phyloP scores from a whole-genome alignment of 2,888 invertebrate genomes.

The Endotricha flammealis region DNA sequence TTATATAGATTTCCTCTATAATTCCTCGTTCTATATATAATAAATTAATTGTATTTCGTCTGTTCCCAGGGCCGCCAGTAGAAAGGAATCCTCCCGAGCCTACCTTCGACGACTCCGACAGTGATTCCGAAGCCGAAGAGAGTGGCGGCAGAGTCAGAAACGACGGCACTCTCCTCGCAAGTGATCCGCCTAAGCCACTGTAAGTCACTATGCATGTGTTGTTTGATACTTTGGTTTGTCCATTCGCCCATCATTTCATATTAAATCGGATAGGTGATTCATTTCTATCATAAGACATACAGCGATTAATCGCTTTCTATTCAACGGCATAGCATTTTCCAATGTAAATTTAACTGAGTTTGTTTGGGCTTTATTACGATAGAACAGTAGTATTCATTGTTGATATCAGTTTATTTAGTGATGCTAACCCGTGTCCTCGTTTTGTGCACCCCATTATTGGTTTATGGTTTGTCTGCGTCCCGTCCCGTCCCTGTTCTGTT shows the following conservation, averaged over 20 bases:
- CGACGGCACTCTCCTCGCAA: slow-evolving; percentile 96
- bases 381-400: no score
- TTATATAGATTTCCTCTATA: no score
- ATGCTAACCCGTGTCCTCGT: slow-evolving; percentile 7
- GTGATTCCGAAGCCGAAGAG: slow-evolving; percentile 90
- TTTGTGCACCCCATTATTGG: slow-evolving; percentile 32
- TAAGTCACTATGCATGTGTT: slow-evolving; percentile 83
- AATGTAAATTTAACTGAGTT: no score
- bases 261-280: no score
- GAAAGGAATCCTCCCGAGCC: slow-evolving; percentile 80
- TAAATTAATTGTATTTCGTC: no score
- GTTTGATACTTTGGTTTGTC: no score
- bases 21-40: no score
- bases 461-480: slow-evolving; percentile 25
- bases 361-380: no score
- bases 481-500: slow-evolving; percentile 31
- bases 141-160: slow-evolving; percentile 88
- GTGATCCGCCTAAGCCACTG: slow-evolving; percentile 98
- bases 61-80: slow-evolving; percentile 64
- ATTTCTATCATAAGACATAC: no score
- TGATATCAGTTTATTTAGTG: neutral
- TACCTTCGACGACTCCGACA: slow-evolving; percentile 85
- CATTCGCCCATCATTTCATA: no score
- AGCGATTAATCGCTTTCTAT: no score
- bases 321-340: no score